These are phyloP conservation scores for Eupeodes latifasciatus DNA, from an alignment of 2,888 invertebrate species.

Conservation along the genomic window DNA sequence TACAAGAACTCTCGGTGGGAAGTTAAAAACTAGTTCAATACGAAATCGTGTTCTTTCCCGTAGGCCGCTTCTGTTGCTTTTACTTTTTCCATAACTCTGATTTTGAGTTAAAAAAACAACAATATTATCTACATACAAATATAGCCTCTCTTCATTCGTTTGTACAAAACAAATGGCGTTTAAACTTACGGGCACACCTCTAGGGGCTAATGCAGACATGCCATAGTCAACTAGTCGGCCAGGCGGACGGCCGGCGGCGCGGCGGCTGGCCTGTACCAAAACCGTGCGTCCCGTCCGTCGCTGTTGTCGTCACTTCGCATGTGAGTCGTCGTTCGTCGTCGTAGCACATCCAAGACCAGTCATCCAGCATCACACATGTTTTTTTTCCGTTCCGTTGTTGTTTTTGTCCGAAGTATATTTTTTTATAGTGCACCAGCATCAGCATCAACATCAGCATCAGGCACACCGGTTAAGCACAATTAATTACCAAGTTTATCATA, in stretches of 20 bases:
- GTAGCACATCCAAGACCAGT: slow-evolving; percentile 27
- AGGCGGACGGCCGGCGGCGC: not conserved
- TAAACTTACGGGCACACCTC: slow-evolving; percentile 71
- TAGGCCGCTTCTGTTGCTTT: slow-evolving; percentile 47
- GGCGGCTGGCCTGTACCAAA: not conserved
- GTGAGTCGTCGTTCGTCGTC: not conserved
- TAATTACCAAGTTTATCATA: slow-evolving; percentile 76
- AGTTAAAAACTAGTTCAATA: no score
- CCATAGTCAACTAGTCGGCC: slow-evolving; percentile 46
- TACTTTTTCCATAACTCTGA: slow-evolving; percentile 25
- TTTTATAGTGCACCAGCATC: slow-evolving; percentile 44
- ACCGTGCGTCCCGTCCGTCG: slow-evolving; percentile 16
- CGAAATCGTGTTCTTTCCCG: not conserved
- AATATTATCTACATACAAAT: not conserved
- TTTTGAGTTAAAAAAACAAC: slow-evolving; percentile 3
- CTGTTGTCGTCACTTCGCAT: not conserved
- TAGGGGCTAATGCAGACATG: slow-evolving; percentile 70
- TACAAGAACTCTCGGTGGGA: no score
- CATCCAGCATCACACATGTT: slow-evolving; percentile 52
- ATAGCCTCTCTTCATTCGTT: slow-evolving; percentile 28
- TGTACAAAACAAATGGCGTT: slow-evolving; percentile 65
- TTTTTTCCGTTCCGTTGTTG: slow-evolving; percentile 10
- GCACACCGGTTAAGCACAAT: slow-evolving; percentile 74
- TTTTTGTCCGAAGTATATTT: not conserved
- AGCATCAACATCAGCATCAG: not conserved